Evolutionary conservation across 1,140 invertebrate genomes (phyloP).

Genomic region (Caenorhabditis elegans): DNA sequence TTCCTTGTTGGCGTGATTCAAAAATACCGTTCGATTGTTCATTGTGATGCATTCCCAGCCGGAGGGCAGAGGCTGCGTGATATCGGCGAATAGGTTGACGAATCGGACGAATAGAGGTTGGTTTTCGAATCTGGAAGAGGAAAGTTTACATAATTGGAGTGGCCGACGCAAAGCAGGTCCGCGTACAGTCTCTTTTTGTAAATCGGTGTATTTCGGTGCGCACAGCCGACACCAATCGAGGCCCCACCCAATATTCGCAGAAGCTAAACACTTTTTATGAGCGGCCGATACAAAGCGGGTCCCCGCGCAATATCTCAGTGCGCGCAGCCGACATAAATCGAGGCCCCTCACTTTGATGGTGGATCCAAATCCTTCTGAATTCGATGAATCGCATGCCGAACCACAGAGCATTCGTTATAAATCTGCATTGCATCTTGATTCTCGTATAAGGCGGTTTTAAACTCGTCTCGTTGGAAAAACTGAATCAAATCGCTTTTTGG

Average conservation of each 20-base stretch:
- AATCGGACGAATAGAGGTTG: slow-evolving; percentile 6
- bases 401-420: not conserved
- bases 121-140: slow-evolving; percentile 10
- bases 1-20: not conserved
- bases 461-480: slow-evolving; percentile 18
- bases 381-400: slow-evolving; percentile 13
- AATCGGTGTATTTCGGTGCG: too few species aligned
- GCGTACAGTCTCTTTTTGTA: too few species aligned
- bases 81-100: not conserved
- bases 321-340: too few species aligned
- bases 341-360: not conserved
- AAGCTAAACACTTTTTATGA: too few species aligned
- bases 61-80: not conserved
- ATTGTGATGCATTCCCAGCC: not conserved
- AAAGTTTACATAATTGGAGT: too few species aligned
- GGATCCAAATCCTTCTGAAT: not conserved
- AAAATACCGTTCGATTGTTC: slow-evolving; percentile 12
- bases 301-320: too few species aligned
- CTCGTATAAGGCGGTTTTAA: slow-evolving; percentile 2
- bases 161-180: too few species aligned
- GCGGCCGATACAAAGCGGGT: too few species aligned
- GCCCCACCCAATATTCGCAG: too few species aligned
- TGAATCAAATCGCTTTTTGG: slow-evolving; percentile 16
- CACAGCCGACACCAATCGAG: too few species aligned
- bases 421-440: not conserved